Evolutionary conservation across 2,113 vertebrate genomes (phyloP).

Genomic region (Cacatua alba): DNA sequence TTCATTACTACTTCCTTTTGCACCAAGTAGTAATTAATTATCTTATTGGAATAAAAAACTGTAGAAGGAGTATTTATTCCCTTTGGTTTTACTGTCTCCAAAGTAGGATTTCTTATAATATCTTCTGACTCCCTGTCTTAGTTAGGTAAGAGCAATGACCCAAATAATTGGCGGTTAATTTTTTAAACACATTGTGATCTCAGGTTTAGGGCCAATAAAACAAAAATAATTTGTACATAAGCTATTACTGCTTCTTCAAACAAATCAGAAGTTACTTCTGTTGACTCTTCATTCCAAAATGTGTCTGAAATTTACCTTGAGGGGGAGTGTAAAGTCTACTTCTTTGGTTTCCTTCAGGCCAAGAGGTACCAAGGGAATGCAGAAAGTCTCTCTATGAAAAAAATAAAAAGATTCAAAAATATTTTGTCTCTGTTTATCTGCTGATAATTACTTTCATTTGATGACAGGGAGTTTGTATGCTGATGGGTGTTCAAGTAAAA

Average conservation of each 20-base stretch:
- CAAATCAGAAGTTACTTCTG: neutral
- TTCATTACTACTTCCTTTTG: neutral
- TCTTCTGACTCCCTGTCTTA: neutral
- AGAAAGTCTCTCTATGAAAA: no score
- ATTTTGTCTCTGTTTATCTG: no score
- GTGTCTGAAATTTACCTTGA: slow-evolving; percentile 72
- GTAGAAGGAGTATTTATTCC: neutral
- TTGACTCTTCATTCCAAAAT: neutral
- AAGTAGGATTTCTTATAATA: neutral
- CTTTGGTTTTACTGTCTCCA: neutral
- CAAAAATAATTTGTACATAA: neutral
- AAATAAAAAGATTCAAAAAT: no score
- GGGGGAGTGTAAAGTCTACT: no score
- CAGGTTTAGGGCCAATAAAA: neutral
- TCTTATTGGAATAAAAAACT: neutral
- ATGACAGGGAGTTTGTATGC: no score
- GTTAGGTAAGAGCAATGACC: neutral
- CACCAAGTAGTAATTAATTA: neutral
- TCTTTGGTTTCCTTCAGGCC: no score
- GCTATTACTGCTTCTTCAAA: neutral
- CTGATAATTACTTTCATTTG: no score
- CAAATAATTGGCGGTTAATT: neutral
- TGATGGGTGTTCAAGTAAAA: no score
- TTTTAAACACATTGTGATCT: neutral
- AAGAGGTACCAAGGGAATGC: no score